Percentiles rank a stretch among this genome's conserved stretches.
phyloP scores from a whole-genome alignment of 1,140 invertebrate species.

The Whitmania pigra region DNA sequence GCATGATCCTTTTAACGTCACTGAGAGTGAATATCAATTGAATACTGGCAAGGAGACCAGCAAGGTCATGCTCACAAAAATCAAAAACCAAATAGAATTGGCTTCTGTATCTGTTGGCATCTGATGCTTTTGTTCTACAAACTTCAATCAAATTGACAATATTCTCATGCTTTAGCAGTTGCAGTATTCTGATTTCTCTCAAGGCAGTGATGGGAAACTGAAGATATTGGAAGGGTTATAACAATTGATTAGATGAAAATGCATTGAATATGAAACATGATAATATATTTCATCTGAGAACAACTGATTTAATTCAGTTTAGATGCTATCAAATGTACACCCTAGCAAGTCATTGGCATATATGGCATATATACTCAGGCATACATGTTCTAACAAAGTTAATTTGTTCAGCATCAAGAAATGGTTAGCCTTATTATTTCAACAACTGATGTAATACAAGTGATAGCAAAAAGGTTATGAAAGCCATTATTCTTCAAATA shows the following conservation, averaged over 20 bases:
- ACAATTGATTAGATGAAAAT: neutral
- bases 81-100: conserved; percentile 97
- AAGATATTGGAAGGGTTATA: conserved; percentile 37
- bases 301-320: too few species aligned
- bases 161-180: conserved; percentile 89
- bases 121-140: conserved; percentile 75
- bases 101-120: conserved; percentile 65
- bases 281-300: too few species aligned
- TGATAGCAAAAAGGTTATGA: too few species aligned
- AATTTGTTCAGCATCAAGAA: too few species aligned
- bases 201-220: conserved; percentile 95
- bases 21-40: conserved; percentile 89
- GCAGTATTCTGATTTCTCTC: conserved; percentile 91
- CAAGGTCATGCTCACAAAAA: conserved; percentile 97
- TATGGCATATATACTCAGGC: too few species aligned
- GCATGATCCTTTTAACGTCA: conserved; percentile 95
- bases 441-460: too few species aligned
- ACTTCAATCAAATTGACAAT: conserved; percentile 95
- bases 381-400: too few species aligned
- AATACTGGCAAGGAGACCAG: conserved; percentile 84
- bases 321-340: too few species aligned
- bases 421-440: too few species aligned
- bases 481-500: too few species aligned
- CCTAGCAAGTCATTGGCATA: too few species aligned
- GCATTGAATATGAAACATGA: too few species aligned